phyloP scores from a whole-genome alignment of 2,113 vertebrate genomes.

The Podarcis cretensis region DNA sequence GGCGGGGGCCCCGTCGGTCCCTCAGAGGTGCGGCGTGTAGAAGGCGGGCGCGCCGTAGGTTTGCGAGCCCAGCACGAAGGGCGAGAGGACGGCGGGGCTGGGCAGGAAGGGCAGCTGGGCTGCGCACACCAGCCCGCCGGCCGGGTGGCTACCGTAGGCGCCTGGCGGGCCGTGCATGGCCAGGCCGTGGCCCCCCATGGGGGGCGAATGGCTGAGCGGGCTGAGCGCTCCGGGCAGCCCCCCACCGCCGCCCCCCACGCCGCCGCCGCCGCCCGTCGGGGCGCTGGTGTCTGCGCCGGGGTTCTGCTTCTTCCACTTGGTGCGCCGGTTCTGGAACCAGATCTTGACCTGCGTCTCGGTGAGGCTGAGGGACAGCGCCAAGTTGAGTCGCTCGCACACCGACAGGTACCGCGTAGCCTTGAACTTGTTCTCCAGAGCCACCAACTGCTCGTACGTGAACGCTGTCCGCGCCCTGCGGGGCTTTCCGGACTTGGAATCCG shows the following conservation, averaged over 20 bases:
- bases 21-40: slow-evolving; percentile 95
- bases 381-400: slow-evolving; percentile 91
- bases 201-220: slow-evolving; percentile 90
- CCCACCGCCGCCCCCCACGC: slow-evolving; percentile 69
- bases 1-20: background rate
- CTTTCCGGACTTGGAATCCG: slow-evolving; percentile 93
- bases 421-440: slow-evolving; percentile 96
- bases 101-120: slow-evolving; percentile 94
- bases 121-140: slow-evolving; percentile 88
- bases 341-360: slow-evolving; percentile 95
- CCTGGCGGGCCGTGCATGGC: slow-evolving; percentile 88
- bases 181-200: slow-evolving; percentile 84
- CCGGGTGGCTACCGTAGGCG: slow-evolving; percentile 81
- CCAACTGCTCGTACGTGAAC: slow-evolving; percentile 96
- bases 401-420: slow-evolving; percentile 94
- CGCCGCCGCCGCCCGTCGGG: slow-evolving; percentile 75
- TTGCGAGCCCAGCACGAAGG: slow-evolving; percentile 95
- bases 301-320: slow-evolving; percentile 98
- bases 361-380: slow-evolving; percentile 91
- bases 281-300: slow-evolving; percentile 93
- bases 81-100: slow-evolving; percentile 92
- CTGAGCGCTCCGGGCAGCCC: slow-evolving; percentile 80
- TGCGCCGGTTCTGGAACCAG: slow-evolving; percentile 94
- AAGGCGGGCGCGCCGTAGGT: slow-evolving; percentile 93
- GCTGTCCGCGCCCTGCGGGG: slow-evolving; percentile 92